Base-by-base conservation (phyloP, 1,140 invertebrate genomes). In the Leptoteleia sp. region DNA sequence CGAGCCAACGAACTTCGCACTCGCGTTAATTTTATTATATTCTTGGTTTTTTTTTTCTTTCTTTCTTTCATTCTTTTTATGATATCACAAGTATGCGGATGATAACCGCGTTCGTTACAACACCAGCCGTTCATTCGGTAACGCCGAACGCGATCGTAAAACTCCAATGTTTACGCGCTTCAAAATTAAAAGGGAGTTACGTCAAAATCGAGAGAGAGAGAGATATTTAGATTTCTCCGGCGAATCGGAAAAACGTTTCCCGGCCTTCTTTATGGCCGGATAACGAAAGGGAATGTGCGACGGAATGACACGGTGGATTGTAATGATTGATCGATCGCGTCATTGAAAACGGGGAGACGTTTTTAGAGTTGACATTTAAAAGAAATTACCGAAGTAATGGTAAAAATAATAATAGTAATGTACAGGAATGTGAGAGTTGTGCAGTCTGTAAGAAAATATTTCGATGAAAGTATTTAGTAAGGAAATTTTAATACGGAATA, bases 1-100 rank as follows among this genome's bases (percentile, higher is more conserved):
- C 11, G 22, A 59, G 52, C 29, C 52, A 73, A 62, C 54, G 52
- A 72, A 72, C 76, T 71, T 77, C 61, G 75, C 61, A 64, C 65
- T 64, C 71, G 31, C 75, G 45, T 67, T 13, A 12, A 11, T 40
- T 64, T 73, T n/a, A n/a, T n/a, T n/a, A n/a, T n/a, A n/a, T n/a
- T n/a, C n/a, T n/a, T n/a, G n/a, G n/a, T n/a, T n/a, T n/a, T n/a
- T n/a, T n/a, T n/a, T n/a, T n/a, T n/a, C n/a, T n/a, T n/a, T n/a
- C n/a, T 25, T 25, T 25, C 6, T 25, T 25, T 25, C 22, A 25
- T 25, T 25, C 6, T 75, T 47, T 40, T 59, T 54, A 62, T 59
- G 57, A 73, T 73, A 70, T 45, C 55, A 31, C 42, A 68, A 73
- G 37, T 73, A 50, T 42, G 50, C 57, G 68, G 29, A 64, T 64